Percentiles rank a stretch among this genome's conserved stretches.
phyloP scores from a whole-genome alignment of 2,888 invertebrate genomes.

The Brachypterus glaber region DNA sequence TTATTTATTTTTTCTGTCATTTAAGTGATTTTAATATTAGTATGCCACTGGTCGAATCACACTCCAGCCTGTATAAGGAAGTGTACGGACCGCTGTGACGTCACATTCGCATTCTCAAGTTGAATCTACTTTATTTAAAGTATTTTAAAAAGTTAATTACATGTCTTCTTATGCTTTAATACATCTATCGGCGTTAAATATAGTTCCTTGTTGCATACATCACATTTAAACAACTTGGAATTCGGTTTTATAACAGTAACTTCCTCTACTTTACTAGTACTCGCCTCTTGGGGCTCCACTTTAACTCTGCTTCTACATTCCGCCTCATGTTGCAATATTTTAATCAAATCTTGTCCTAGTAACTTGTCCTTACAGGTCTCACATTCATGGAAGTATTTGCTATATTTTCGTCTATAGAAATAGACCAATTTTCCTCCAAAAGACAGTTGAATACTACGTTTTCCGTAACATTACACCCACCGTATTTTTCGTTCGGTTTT shows the following conservation, averaged over 20 bases:
- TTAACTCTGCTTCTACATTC: conserved; percentile 38
- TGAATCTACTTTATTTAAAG: no score
- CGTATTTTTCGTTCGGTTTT: conserved; percentile 58
- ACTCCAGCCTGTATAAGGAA: no score
- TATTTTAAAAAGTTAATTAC: conserved; percentile 21
- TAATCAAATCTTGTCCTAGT: conserved; percentile 46
- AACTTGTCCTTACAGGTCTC: conserved; percentile 55
- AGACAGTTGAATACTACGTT: conserved; percentile 73
- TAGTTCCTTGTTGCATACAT: conserved; percentile 57
- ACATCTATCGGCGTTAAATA: conserved; percentile 73
- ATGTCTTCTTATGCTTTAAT: conserved; percentile 65
- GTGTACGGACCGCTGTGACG: no score
- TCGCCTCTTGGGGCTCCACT: no score
- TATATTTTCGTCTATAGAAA: no score
- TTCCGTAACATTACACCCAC: conserved; percentile 73
- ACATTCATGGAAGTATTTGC: no score
- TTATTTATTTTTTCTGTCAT: no score
- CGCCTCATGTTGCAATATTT: conserved; percentile 63
- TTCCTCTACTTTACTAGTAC: conserved; percentile 30
- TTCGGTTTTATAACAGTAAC: conserved; percentile 42
- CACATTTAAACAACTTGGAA: conserved; percentile 59
- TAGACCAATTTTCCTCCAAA: conserved; percentile 59
- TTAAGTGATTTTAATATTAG: no score
- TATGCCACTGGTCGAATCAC: no score
- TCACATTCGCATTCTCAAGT: no score